Evolutionary conservation across 2,888 invertebrate genomes (phyloP).

Genomic region (Dendrolimus pini): DNA sequence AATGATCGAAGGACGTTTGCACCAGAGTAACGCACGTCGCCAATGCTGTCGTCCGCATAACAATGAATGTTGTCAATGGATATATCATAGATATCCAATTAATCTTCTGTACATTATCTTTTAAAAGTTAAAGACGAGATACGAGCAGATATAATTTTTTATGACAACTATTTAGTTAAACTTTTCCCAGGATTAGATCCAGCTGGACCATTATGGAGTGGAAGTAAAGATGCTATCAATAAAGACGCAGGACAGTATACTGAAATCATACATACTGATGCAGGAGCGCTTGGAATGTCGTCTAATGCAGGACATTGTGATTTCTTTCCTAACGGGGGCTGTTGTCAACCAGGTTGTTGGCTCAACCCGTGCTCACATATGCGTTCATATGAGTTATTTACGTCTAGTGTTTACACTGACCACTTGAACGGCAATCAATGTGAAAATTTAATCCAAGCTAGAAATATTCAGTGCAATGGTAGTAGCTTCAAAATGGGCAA

Average conservation of each 20-base stretch:
- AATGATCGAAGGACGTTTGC: too few relatives aligned
- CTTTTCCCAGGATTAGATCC: constrained; percentile 46
- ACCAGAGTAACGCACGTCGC: too few relatives aligned
- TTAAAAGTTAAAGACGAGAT: too few relatives aligned
- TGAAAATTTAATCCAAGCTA: not conserved
- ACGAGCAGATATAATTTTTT: too few relatives aligned
- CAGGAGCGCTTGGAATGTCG: constrained; percentile 45
- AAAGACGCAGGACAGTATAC: constrained; percentile 39
- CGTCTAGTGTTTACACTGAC: constrained; percentile 1
- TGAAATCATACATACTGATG: constrained; percentile 58
- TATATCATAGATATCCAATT: too few relatives aligned
- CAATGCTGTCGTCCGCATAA: too few relatives aligned
- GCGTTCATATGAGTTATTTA: not conserved
- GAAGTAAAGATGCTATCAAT: constrained; percentile 37
- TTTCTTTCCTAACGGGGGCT: constrained; percentile 44
- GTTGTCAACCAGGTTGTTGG: constrained; percentile 1
- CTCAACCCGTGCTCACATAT: constrained; percentile 1
- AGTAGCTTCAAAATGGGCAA: constrained; percentile 39
- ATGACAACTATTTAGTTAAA: too few relatives aligned
- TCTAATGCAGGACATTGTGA: constrained; percentile 40
- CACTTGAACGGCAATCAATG: constrained; percentile 1
- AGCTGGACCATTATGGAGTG: constrained; percentile 47
- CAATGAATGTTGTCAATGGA: too few relatives aligned
- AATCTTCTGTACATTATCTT: too few relatives aligned
- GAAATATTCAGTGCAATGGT: not conserved